Evolutionary conservation across 2,797 vertebrate genomes (phyloP), one percentile per base, ranked within the genome.

Genomic region (Epinephelus awoara): DNA sequence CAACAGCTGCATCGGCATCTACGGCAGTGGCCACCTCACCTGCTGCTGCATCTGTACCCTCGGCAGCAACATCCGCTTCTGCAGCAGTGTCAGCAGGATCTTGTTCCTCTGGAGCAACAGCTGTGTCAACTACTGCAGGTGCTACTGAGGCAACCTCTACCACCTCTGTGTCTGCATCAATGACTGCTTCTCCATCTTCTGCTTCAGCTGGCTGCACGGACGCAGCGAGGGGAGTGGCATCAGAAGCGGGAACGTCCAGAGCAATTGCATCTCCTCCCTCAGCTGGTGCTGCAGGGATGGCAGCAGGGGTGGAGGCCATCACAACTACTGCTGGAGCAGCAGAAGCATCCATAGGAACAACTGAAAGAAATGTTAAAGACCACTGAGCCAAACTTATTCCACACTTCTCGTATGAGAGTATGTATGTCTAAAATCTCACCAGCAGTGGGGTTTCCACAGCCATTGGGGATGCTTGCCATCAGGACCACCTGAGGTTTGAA

Each of bases 381-480:
- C 56, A 18, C 6, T 61, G 8, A 87, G 52, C 3, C 15, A 57
- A 59, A 34, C 14, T 5, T 52, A 29, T 11, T 58, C 49, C 15
- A 70, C 4, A 52, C 1, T 38, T 25, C 10, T 72, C 1, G 21
- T 13, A 9, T 0, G 10, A 49, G 2, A 14, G 4, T 6, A 44
- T 52, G 2, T 42, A 29, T 13, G 6, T 47, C 9, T 11, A 40
- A 72, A 46, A 23, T 66, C 86, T 90, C 72, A 92, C 92, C 91
- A 58, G 90, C 85, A 65, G 94, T 88, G 61, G 95, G 94, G 88
- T 88, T 84, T 56, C 71, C 93, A 38, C 98, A 99, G 83, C 92
- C 91, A 4, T 95, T 91, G 27, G 97, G 95, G 80, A 99, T 97
- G 85, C 96, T 96, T 1, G 98, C 98, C 94, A 97, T 97, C 47